Evolutionary conservation across 2,888 invertebrate genomes (phyloP), one percentile per base, ranked within the genome.

Genomic region (Oeneis ivallda): DNA sequence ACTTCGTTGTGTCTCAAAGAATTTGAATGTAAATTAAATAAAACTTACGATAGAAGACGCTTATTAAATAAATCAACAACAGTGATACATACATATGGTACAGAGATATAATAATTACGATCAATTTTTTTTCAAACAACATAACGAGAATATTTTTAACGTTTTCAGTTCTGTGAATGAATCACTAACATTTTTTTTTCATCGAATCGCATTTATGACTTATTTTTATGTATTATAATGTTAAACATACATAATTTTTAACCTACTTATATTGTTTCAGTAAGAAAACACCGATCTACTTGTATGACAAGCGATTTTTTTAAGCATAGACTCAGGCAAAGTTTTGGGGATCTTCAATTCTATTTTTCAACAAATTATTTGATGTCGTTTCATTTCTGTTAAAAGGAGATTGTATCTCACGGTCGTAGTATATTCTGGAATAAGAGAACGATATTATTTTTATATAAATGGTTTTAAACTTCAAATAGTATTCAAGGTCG

Each of bases 161-260:
- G 87, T 86, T 86, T 87, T 92, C 92, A 92, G 92, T 92, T 89
- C 92, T 91, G 92, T 92, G 92, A 92, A 87, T 88, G 76, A 79
- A 82, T 92, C 92, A 92, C 92, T 89, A 91, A 91, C 88, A 84
- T 83, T 83, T 80, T 77, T 26, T 79, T 71, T 69, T 72, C 81
- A 82, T 81, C 78, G 78, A 82, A 82, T 79, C 79, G 78, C 78
- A 80, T 83, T 80, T 79, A 81, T 81, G 75, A 76, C 74, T 74
- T 73, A 66, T 9, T 58, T 45, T 68, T 60, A 67, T 63, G 67
- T 66, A 69, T 69, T 50, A 62, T 62, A 59, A 70, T 70, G 60
- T 70, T 61, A 65, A 63, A 70, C 65, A 70, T 70, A 65, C 54
- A 66, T 65, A 62, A 67, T 58, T 62, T 65, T 50, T 65, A 66